Evolutionary conservation across 2,888 invertebrate species (phyloP).

Genomic region (Operophtera brumata): DNA sequence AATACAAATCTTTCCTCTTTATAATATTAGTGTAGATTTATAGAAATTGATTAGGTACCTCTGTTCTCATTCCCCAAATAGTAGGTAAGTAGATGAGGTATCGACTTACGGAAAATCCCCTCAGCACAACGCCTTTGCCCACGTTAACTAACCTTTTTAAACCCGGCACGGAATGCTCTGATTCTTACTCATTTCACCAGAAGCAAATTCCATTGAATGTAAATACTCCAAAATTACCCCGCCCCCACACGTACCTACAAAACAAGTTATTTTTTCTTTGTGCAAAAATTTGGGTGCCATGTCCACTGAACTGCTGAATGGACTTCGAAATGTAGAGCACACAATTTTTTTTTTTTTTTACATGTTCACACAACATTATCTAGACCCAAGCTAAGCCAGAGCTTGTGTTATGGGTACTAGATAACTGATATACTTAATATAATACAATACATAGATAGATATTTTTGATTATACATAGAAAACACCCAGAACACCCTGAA

Average conservation of each 20-base stretch:
- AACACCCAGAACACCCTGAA: too few species aligned
- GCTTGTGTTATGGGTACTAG: too few species aligned
- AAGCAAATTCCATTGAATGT: slow-evolving; percentile 63
- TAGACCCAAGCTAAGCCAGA: too few species aligned
- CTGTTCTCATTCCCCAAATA: neutral
- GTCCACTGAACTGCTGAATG: neutral
- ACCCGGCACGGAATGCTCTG: slow-evolving; percentile 49
- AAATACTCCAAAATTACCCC: slow-evolving; percentile 58
- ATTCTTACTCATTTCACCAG: slow-evolving; percentile 68
- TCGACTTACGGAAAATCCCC: slow-evolving; percentile 31
- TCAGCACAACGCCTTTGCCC: slow-evolving; percentile 35
- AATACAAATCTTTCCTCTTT: too few species aligned
- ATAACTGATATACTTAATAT: too few species aligned
- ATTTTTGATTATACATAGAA: too few species aligned
- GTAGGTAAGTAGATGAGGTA: neutral
- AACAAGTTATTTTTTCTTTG: slow-evolving; percentile 55
- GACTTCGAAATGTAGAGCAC: neutral
- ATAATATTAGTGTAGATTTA: too few species aligned
- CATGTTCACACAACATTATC: too few species aligned
- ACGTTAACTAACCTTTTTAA: slow-evolving; percentile 39
- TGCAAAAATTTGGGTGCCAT: slow-evolving; percentile 16
- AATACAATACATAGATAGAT: too few species aligned
- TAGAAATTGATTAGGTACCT: too few species aligned
- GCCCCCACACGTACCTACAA: slow-evolving; percentile 53
- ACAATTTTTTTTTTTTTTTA: too few species aligned